These are phyloP conservation scores for Canis aureus DNA, from an alignment of 2,113 vertebrate species.

Conservation along the genomic window DNA sequence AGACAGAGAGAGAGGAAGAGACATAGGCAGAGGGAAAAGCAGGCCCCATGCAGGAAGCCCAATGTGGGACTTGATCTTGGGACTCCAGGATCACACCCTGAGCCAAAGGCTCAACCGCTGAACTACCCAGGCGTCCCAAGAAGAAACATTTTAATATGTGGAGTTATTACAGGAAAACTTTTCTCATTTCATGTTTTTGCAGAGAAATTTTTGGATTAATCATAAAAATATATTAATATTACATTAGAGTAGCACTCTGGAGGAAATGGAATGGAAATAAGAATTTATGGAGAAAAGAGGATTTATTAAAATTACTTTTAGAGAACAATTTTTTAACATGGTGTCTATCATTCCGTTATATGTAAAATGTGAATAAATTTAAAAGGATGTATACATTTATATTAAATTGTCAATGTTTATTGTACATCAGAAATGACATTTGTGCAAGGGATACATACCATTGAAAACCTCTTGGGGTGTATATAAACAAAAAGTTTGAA, in stretches of 20 bases:
- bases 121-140: too few species aligned
- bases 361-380: not conserved
- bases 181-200: slow-evolving; percentile 14
- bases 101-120: too few species aligned
- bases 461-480: not conserved
- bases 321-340: not conserved
- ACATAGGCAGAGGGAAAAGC: too few species aligned
- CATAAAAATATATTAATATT: slow-evolving; percentile 1
- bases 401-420: not conserved
- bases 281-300: not conserved
- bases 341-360: not conserved
- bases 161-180: not conserved
- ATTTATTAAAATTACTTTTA: not conserved
- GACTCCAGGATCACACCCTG: too few species aligned
- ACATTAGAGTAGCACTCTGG: not conserved
- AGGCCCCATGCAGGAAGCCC: too few species aligned
- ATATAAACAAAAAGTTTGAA: slow-evolving; percentile 16
- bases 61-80: too few species aligned
- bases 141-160: not conserved
- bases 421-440: not conserved
- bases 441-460: not conserved
- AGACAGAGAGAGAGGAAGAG: too few species aligned
- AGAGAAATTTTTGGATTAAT: not conserved
- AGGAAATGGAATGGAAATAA: slow-evolving; percentile 5
- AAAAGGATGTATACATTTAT: not conserved